A percentile compares a stretch with the other conserved stretches of the same genome.
phyloP scores from a whole-genome alignment of 2,888 invertebrate genomes.

The Chymomyza fuscimana region DNA sequence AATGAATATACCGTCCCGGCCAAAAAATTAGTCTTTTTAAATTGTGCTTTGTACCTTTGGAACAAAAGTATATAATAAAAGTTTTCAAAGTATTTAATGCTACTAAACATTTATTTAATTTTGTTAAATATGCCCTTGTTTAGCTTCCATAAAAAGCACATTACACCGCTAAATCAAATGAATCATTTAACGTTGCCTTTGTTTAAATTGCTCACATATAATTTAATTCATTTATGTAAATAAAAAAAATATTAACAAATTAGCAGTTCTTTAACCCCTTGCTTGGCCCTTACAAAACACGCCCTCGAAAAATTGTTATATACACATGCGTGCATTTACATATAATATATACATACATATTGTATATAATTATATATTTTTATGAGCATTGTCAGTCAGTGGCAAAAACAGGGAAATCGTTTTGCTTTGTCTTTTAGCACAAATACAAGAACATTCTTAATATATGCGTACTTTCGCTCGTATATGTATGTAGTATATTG shows the following conservation, averaged over 20 bases:
- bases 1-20: too few relatives aligned
- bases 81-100: too few relatives aligned
- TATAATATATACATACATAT: conserved; percentile 1
- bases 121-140: too few relatives aligned
- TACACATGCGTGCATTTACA: conserved; percentile 10
- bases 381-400: not conserved
- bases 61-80: too few relatives aligned
- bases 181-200: not conserved
- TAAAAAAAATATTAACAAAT: not conserved
- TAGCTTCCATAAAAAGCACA: too few relatives aligned
- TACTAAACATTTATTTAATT: too few relatives aligned
- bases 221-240: not conserved
- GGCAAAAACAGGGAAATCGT: not conserved
- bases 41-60: too few relatives aligned
- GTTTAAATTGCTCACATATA: not conserved
- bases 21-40: too few relatives aligned
- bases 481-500: too few relatives aligned
- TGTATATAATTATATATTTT: conserved; percentile 10
- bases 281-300: not conserved
- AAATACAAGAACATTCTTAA: too few relatives aligned
- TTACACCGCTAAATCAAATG: not conserved
- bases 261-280: not conserved
- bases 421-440: not conserved
- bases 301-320: conserved; percentile 6
- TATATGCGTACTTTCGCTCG: not conserved